phyloP scores from a whole-genome alignment of 2,888 invertebrate genomes.

The Alsophila aescularia region DNA sequence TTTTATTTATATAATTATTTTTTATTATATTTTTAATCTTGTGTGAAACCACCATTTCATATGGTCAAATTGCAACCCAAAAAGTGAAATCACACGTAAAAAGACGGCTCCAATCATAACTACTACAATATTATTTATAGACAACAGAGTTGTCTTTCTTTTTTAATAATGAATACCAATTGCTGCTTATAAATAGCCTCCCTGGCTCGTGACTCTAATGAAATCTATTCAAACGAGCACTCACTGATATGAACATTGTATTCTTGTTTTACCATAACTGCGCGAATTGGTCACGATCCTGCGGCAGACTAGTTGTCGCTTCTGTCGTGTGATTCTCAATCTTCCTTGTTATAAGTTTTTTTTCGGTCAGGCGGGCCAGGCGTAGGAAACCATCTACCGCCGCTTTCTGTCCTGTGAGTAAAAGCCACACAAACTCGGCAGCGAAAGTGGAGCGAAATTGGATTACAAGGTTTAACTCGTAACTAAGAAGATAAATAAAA shows the following conservation, averaged over 20 bases:
- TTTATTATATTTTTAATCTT: no score
- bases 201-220: not conserved
- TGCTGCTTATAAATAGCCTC: not conserved
- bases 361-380: no score
- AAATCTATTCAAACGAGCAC: conserved; percentile 3
- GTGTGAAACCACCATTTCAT: no score
- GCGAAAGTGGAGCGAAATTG: conserved; percentile 23
- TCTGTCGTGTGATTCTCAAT: not conserved
- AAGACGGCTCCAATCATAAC: no score
- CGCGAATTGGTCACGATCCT: not conserved
- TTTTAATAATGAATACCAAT: not conserved
- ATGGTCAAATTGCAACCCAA: no score
- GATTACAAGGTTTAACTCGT: conserved; percentile 24
- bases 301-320: not conserved
- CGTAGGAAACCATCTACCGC: not conserved
- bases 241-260: not conserved
- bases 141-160: no score
- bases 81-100: no score
- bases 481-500: conserved; percentile 28
- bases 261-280: conserved; percentile 7
- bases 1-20: no score
- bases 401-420: not conserved
- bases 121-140: no score
- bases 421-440: conserved; percentile 2
- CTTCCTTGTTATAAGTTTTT: no score